Evolutionary conservation across 1,140 invertebrate species (phyloP).

Genomic region (Rhyacophila brunnea): DNA sequence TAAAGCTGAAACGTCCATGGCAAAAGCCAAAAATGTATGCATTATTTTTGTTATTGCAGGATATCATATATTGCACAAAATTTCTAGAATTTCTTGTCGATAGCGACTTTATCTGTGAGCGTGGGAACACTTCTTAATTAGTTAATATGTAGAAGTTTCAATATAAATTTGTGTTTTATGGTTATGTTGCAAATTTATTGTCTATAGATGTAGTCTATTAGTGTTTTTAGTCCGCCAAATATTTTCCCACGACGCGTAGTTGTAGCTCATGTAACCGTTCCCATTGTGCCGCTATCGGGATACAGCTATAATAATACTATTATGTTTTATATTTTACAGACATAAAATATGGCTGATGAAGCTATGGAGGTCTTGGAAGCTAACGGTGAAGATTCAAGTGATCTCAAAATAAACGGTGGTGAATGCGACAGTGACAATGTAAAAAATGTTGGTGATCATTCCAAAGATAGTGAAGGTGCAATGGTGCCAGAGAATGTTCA

Average conservation of each 20-base stretch:
- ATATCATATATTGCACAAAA: too few relatives aligned
- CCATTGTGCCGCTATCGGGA: background rate
- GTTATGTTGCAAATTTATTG: constrained; percentile 5
- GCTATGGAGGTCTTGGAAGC: constrained; percentile 11
- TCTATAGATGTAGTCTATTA: background rate
- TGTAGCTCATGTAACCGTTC: constrained; percentile 23
- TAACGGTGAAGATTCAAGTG: constrained; percentile 16
- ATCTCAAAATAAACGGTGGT: constrained; percentile 19
- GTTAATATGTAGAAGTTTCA: too few relatives aligned
- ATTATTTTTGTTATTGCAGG: too few relatives aligned
- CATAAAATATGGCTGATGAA: constrained; percentile 29
- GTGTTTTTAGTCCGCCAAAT: constrained; percentile 22
- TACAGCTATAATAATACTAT: background rate
- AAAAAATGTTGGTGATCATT: constrained; percentile 6
- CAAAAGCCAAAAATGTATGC: too few relatives aligned
- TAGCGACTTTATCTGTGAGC: too few relatives aligned
- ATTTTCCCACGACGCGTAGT: constrained; percentile 26
- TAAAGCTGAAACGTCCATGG: too few relatives aligned
- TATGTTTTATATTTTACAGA: constrained; percentile 5
- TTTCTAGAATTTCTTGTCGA: too few relatives aligned
- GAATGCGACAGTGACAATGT: constrained; percentile 4
- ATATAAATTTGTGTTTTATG: background rate
- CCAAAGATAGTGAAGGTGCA: constrained; percentile 8
- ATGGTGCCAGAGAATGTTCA: background rate
- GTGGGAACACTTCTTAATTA: too few relatives aligned